A percentile compares a stretch with the other conserved stretches of the same genome.
Evolutionary conservation across 2,888 invertebrate species (phyloP).

Genomic region (Zeuzera pyrina): DNA sequence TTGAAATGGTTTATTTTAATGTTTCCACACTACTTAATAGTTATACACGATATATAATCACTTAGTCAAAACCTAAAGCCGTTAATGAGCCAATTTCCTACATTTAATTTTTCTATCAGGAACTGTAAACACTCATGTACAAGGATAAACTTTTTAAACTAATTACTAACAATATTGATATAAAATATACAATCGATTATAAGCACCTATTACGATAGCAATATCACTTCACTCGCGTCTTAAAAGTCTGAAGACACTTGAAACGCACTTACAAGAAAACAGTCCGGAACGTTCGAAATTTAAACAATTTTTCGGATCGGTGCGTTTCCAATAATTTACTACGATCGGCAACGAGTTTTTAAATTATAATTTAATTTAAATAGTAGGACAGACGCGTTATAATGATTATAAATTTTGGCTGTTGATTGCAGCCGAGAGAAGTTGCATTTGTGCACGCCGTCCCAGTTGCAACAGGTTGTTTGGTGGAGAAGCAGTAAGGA

Average conservation of each 20-base stretch:
- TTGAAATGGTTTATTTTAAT: no score
- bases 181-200: slow-evolving; percentile 29
- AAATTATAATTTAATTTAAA: no score
- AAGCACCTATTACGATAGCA: slow-evolving; percentile 47
- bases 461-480: slow-evolving; percentile 70
- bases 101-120: slow-evolving; percentile 28
- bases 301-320: no score
- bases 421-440: slow-evolving; percentile 43
- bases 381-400: no score
- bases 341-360: no score
- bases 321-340: no score
- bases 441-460: slow-evolving; percentile 67
- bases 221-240: slow-evolving; percentile 49
- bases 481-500: slow-evolving; percentile 34
- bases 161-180: slow-evolving; percentile 19
- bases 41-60: no score
- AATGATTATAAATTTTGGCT: slow-evolving; percentile 33
- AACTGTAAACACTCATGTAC: slow-evolving; percentile 27
- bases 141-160: slow-evolving; percentile 1
- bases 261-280: slow-evolving; percentile 39
- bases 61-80: no score
- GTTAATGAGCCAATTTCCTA: no score
- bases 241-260: slow-evolving; percentile 42
- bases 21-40: no score
- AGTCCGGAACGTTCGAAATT: slow-evolving; percentile 22